Base-by-base conservation (phyloP, 2,113 vertebrate species). In the Labeo catla region DNA sequence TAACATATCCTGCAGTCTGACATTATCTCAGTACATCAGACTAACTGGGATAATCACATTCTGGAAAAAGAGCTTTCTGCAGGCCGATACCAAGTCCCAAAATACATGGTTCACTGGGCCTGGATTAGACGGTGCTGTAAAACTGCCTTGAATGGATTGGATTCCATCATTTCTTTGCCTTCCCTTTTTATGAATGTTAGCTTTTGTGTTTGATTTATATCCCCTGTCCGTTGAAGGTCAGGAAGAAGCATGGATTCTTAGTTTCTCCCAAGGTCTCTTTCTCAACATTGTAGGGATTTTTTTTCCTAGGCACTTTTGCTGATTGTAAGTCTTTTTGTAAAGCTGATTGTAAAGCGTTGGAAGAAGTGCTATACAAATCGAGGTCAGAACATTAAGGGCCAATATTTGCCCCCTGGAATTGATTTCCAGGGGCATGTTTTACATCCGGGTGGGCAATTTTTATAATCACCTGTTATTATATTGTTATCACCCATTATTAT, bases 21-120 rank as follows among this genome's bases (percentile, higher is more conserved):
- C 78, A 82, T 59, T 66, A 81, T 83, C 36, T 79, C 76, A 70
- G 34, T 72, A 50, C 72, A 50, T 23, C 57, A 81, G 39, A 81
- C 21, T 66, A 66, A 81, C 19, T 81, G 76, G 8, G 28, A 77
- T 19, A 66, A 66, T 81, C 61, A 65, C n/a, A 49, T 65, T 81
- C 3, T 15, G n/a, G 43, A 81, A 34, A 66, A 9, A 13, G 10
- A 43, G 76, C 39, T 81, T 45, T 63, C 57, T 61, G 11, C 39
- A 23, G 72, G 87, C 80, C 45, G 73, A 88, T 54, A 88, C 61
- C 70, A 39, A 72, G 84, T 66, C 15, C 54, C 50, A 74, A 77
- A 43, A 84, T n/a, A 86, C 61, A 80, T 76, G 72, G 34, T 80
- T 88, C 54, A 63, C 61, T 81, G 39, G 50, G 13, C 54, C 57